These are phyloP conservation scores for Chrysomela aeneicollis DNA, from an alignment of 2,888 invertebrate species.

Conservation along the genomic window DNA sequence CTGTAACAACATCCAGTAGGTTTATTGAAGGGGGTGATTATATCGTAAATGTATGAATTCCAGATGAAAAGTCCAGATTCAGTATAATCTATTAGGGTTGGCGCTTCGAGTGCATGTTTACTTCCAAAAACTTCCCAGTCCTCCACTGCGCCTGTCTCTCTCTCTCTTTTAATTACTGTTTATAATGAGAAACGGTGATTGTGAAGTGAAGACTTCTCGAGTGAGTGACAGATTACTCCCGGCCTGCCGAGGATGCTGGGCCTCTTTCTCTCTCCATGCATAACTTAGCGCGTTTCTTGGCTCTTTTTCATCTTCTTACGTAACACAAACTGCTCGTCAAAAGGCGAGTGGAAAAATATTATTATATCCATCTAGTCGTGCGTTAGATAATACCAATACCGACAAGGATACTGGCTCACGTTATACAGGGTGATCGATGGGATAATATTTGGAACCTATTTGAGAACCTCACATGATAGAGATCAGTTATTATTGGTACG, in stretches of 20 bases:
- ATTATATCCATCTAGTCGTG: not conserved
- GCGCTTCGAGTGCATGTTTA: too few species aligned
- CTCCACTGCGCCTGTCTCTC: constrained; percentile 38
- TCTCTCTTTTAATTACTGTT: constrained; percentile 55
- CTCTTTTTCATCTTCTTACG: constrained; percentile 27
- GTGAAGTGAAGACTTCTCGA: constrained; percentile 58
- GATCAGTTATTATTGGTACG: too few species aligned
- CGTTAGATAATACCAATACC: not conserved
- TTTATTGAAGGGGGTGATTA: too few species aligned
- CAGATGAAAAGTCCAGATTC: too few species aligned
- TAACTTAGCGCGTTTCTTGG: constrained; percentile 28
- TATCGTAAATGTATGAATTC: too few species aligned
- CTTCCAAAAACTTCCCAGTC: constrained; percentile 18
- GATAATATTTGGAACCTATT: too few species aligned
- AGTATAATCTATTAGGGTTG: too few species aligned
- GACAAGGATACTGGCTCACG: not conserved
- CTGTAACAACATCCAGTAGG: too few species aligned
- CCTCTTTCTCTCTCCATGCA: constrained; percentile 20
- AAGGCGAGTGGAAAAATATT: constrained; percentile 1
- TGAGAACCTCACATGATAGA: too few species aligned
- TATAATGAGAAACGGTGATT: constrained; percentile 60
- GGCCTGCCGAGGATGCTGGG: constrained; percentile 23
- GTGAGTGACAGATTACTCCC: constrained; percentile 59
- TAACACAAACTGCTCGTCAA: constrained; percentile 30
- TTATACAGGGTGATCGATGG: not conserved